Percentiles rank a stretch among this genome's conserved stretches.
These are phyloP conservation scores for Piprites chloris DNA, from an alignment of 2,113 vertebrate species.

Conservation along the genomic window DNA sequence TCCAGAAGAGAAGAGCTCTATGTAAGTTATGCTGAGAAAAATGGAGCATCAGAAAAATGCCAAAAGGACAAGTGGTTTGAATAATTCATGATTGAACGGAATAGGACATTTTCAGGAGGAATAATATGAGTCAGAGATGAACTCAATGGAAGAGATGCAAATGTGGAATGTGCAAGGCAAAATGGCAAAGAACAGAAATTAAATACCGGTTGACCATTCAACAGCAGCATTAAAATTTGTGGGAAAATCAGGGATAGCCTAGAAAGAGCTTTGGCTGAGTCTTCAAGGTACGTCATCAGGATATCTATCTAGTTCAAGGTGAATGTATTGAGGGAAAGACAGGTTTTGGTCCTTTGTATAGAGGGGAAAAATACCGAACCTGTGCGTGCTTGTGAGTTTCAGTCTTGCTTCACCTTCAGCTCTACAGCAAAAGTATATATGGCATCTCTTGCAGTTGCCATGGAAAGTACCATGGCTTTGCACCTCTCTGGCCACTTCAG, in stretches of 20 bases:
- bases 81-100: background rate
- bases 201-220: background rate
- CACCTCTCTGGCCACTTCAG: background rate
- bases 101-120: background rate
- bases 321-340: background rate
- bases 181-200: background rate
- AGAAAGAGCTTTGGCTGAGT: background rate
- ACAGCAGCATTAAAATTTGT: background rate
- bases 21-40: background rate
- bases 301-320: background rate
- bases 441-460: background rate
- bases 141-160: background rate
- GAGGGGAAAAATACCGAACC: accelerated
- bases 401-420: background rate
- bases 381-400: background rate
- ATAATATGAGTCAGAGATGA: background rate
- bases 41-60: background rate
- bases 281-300: background rate
- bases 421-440: background rate
- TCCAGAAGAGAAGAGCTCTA: background rate
- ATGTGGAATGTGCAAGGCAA: background rate
- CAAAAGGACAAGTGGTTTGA: background rate
- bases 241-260: background rate
- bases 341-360: background rate
- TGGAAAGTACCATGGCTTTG: background rate